These are phyloP conservation scores for Scortum barcoo DNA, from an alignment of 2,113 vertebrate species.

Conservation along the genomic window DNA sequence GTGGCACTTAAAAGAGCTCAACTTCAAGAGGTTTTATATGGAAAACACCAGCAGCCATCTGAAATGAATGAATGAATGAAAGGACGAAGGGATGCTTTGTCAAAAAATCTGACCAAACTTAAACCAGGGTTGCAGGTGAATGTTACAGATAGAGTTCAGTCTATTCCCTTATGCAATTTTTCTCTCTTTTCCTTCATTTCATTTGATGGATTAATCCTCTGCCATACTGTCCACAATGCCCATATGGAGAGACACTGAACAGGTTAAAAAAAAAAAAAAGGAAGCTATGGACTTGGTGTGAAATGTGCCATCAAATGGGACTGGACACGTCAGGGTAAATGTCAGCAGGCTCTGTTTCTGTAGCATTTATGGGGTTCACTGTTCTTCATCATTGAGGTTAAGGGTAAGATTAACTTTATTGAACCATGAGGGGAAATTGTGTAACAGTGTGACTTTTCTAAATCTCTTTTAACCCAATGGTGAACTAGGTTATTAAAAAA, in stretches of 20 bases:
- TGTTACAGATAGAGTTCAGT: conserved; percentile 22
- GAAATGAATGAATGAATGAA: conserved; percentile 29
- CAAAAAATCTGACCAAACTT: conserved; percentile 16
- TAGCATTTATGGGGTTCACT: conserved; percentile 26
- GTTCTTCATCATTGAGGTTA: conserved; percentile 40
- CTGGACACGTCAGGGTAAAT: conserved; percentile 34
- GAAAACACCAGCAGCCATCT: conserved; percentile 26
- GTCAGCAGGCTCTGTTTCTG: conserved; percentile 54
- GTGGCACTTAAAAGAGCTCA: conserved; percentile 50
- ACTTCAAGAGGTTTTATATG: conserved; percentile 50
- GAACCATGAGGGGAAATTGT: conserved; percentile 26
- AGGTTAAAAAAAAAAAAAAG: not conserved
- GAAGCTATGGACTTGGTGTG: not conserved
- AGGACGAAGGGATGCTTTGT: not conserved
- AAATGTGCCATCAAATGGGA: conserved; percentile 30
- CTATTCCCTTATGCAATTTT: not conserved
- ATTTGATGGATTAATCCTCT: not conserved
- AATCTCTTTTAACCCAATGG: conserved; percentile 19
- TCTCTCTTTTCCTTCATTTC: not conserved
- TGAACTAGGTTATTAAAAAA: not conserved
- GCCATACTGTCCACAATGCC: not conserved
- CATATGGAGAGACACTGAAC: not conserved
- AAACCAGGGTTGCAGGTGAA: conserved; percentile 10
- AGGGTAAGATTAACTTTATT: conserved; percentile 45
- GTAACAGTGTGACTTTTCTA: conserved; percentile 35